These are phyloP conservation scores for Drosophila incognita DNA, from an alignment of 2,888 invertebrate genomes.

Conservation along the genomic window DNA sequence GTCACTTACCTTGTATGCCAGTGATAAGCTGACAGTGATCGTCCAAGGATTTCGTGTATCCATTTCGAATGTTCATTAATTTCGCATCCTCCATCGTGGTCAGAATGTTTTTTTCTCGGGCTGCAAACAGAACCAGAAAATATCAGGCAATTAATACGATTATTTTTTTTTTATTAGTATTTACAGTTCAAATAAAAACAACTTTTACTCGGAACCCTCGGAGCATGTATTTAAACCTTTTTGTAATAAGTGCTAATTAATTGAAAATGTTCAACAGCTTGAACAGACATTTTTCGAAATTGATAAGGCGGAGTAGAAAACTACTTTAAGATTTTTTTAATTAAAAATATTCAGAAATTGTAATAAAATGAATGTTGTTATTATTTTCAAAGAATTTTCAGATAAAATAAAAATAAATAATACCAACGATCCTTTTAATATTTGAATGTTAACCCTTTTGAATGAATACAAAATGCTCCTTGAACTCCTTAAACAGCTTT, in stretches of 20 bases:
- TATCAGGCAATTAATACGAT: neutral
- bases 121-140: conserved; percentile 19
- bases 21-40: conserved; percentile 72
- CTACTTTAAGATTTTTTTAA: neutral
- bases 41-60: conserved; percentile 65
- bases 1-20: conserved; percentile 66
- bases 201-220: neutral
- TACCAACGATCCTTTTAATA: neutral
- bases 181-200: neutral
- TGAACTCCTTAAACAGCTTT: neutral
- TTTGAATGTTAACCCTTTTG: neutral
- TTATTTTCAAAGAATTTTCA: neutral
- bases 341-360: neutral
- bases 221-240: neutral
- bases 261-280: neutral
- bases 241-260: neutral
- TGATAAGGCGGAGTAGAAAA: neutral
- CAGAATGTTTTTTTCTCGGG: conserved; percentile 13
- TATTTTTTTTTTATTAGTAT: neutral
- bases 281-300: neutral
- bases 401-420: neutral
- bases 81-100: conserved; percentile 65
- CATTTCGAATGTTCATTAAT: conserved; percentile 71
- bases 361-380: neutral
- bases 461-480: neutral